Evolutionary conservation across 2,797 vertebrate genomes (phyloP), one percentile per base, ranked within the genome.

Genomic region (Pterois miles): DNA sequence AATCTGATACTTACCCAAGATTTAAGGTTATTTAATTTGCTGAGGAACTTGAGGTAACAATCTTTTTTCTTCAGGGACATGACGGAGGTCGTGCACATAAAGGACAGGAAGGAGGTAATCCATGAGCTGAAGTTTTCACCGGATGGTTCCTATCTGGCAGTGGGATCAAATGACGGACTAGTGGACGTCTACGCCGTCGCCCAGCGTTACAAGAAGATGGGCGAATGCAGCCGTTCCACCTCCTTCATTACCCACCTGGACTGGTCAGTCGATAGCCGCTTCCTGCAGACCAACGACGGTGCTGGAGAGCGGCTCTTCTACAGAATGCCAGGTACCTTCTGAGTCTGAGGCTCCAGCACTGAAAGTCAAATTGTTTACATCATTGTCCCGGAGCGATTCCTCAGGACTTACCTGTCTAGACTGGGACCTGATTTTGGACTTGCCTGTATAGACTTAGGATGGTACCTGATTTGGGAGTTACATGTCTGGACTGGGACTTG

Each of bases 1-100:
- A n/a, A n/a, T n/a, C n/a, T n/a, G n/a, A n/a, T n/a, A n/a, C n/a
- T n/a, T n/a, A n/a, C n/a, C n/a, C n/a, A n/a, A n/a, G n/a, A n/a
- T n/a, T n/a, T n/a, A n/a, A n/a, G n/a, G n/a, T n/a, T n/a, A n/a
- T n/a, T n/a, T n/a, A n/a, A n/a, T n/a, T n/a, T n/a, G n/a, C n/a
- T n/a, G n/a, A n/a, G n/a, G n/a, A n/a, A n/a, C n/a, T n/a, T n/a
- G n/a, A n/a, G n/a, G n/a, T n/a, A n/a, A n/a, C n/a, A n/a, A n/a
- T n/a, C n/a, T n/a, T n/a, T 23, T 38, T 57, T 66, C 16, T 57
- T 40, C 89, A 99, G 98, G 94, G 98, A 99, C 92, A 99, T 99
- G 98, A 98, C 98, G 0, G 98, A 99, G 93, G 97, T 99, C 1
- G 98, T 99, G 52, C 98, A 99, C 92, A 97, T 99, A 84, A 98